Evolutionary conservation across 2,888 invertebrate species (phyloP).

Genomic region (Meghimatium bilineatum): DNA sequence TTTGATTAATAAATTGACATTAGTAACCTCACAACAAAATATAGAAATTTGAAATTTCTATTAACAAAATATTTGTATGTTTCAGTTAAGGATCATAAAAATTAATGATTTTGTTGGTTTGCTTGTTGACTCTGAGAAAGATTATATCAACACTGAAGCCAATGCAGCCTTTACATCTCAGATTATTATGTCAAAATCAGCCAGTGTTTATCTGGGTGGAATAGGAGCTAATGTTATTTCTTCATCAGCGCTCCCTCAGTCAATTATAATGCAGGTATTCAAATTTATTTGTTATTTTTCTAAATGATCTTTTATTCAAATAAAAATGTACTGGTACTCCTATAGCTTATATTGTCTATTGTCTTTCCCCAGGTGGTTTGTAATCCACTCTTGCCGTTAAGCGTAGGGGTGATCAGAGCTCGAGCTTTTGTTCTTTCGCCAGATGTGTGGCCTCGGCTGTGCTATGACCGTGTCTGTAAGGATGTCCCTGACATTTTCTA

Average conservation of each 20-base stretch:
- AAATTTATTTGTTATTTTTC: not conserved
- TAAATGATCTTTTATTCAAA: not conserved
- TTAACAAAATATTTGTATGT: not conserved
- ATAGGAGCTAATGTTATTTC: constrained; percentile 6
- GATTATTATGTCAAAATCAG: constrained; percentile 2
- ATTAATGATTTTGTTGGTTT: constrained; percentile 42
- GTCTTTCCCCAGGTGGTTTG: too few relatives aligned
- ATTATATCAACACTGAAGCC: constrained; percentile 25
- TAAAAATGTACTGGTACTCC: not conserved
- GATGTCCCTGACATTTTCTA: too few relatives aligned
- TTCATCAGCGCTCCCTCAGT: constrained; percentile 24
- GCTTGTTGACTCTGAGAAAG: constrained; percentile 5
- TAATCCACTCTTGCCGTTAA: too few relatives aligned
- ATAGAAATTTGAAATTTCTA: not conserved
- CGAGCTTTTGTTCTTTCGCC: too few relatives aligned
- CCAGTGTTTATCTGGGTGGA: constrained; percentile 35
- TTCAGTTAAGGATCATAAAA: constrained; percentile 28
- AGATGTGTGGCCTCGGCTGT: too few relatives aligned
- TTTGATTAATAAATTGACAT: too few relatives aligned
- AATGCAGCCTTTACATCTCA: constrained; percentile 4
- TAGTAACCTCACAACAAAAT: too few relatives aligned
- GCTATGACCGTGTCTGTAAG: too few relatives aligned
- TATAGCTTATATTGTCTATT: too few relatives aligned
- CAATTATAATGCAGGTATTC: constrained; percentile 14
- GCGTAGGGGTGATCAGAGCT: too few relatives aligned